Conservation (phyloP, 1,140 invertebrate species). For the Periplaneta americana region DNA sequence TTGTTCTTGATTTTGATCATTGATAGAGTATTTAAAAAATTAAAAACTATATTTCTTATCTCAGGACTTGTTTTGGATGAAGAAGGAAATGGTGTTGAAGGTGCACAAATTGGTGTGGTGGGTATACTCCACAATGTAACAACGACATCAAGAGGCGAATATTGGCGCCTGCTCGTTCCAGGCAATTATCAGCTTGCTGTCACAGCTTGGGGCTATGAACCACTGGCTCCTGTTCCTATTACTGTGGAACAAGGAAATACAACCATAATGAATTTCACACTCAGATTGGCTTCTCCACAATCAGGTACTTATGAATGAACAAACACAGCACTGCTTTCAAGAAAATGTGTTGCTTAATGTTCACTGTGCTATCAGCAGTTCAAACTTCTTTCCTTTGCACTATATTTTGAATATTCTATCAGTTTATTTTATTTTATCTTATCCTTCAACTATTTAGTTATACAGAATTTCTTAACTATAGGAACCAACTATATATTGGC, state of each 20-base stretch:
- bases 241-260: slow-evolving; percentile 35
- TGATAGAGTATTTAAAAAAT: too few species aligned
- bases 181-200: slow-evolving; percentile 1
- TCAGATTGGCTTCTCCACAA: slow-evolving; percentile 29
- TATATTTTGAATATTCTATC: too few species aligned
- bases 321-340: too few species aligned
- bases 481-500: too few species aligned
- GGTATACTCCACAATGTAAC: slow-evolving; percentile 68
- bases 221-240: slow-evolving; percentile 23
- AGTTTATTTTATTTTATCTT: too few species aligned
- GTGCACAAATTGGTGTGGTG: slow-evolving; percentile 63
- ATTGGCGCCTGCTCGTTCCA: slow-evolving; percentile 71
- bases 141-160: slow-evolving; percentile 73
- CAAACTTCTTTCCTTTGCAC: too few species aligned
- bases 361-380: too few species aligned
- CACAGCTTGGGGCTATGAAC: slow-evolving; percentile 13
- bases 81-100: slow-evolving; percentile 49
- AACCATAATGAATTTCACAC: slow-evolving; percentile 42
- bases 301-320: slow-evolving; percentile 34
- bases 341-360: not conserved
- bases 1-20: too few species aligned
- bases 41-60: too few species aligned
- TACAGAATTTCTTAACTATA: too few species aligned
- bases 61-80: slow-evolving; percentile 50
- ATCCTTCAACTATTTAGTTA: too few species aligned